Percentiles rank a stretch among this genome's conserved stretches.
Conservation (phyloP, 2,888 invertebrate species). For the Stenodera caucasica region DNA sequence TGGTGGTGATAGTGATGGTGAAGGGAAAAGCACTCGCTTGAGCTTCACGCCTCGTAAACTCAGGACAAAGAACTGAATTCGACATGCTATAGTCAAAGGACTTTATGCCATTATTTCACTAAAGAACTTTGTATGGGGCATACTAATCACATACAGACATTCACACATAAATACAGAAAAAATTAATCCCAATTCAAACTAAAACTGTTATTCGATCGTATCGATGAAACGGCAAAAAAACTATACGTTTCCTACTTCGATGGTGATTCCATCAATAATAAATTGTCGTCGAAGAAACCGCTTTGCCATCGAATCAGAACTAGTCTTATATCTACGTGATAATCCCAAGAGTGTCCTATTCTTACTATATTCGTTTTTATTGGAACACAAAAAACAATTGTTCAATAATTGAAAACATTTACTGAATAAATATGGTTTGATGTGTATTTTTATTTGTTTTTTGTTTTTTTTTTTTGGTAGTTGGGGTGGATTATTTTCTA, state of each 20-base stretch:
- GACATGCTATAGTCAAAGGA: conserved; percentile 42
- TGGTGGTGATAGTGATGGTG: conserved; percentile 8
- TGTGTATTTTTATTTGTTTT: too few species aligned
- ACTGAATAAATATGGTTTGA: too few species aligned
- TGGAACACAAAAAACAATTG: neutral
- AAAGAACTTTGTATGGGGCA: conserved; percentile 28
- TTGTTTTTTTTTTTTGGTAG: neutral
- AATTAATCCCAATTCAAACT: conserved; percentile 23
- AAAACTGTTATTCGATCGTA: neutral
- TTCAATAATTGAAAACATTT: neutral
- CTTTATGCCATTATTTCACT: conserved; percentile 39
- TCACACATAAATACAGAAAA: neutral
- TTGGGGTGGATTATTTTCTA: too few species aligned
- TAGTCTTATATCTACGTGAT: conserved; percentile 20
- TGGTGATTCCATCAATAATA: neutral
- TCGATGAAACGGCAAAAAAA: neutral
- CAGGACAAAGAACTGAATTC: conserved; percentile 44
- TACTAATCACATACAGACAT: conserved; percentile 22
- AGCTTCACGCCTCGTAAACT: conserved; percentile 46
- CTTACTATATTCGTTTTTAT: neutral
- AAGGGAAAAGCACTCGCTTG: conserved; percentile 35
- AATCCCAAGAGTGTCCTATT: conserved; percentile 13
- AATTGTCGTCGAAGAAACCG: neutral
- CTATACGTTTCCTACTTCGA: neutral
- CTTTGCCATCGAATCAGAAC: conserved; percentile 12